Base-by-base conservation (phyloP, 2,888 invertebrate species). In the Caenorhabditis panamensis region DNA sequence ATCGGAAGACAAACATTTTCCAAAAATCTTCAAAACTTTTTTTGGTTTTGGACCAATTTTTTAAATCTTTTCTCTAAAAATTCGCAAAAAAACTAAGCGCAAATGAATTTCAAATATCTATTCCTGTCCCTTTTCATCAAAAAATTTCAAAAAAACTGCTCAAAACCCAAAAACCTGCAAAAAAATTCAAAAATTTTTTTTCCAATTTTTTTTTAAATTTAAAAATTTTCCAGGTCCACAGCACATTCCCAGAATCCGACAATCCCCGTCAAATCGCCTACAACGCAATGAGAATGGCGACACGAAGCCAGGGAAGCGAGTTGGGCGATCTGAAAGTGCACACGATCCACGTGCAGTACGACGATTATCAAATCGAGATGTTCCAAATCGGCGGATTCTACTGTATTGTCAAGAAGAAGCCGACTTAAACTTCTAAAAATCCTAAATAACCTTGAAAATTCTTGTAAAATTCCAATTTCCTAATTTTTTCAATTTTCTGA, bases 321-420 rank as follows among this genome's bases (percentile, higher is more conserved):
- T 51, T 79, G 11, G 26, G 51, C 13, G 64, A 64, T 31, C 51
- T 26, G 11, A 62, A 58, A 28, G 37, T 69, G 8, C 73, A 75
- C 44, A 69, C 79, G 11, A 75, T 79, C 28, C 72, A 72, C 47
- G 79, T 79, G 41, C 79, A 79, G 44, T 79, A 69, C 66, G 79
- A 79, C 24, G 63, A 79, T 5, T 73, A 64, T 20, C 44, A 69
- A 51, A 22, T 75, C 13, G 79, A 79, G 47, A 63, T 79, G 59
- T 79, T 79, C 51, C 79, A 79, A 53, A 24, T 72, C 47, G 79
- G 68, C 36, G 47, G 47, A 22, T 56, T 64, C 53, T 79, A 68
- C 41, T 64, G 73, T 20, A 68, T 79, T 41, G 69, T 79, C 59
- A 79, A 79, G 47, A 79, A 79, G 51, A 44, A 54, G 20, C 11